Conservation (phyloP, 30 jellyfish, hydroid and myxozoan genomes). For the Hydractinia echinata region DNA sequence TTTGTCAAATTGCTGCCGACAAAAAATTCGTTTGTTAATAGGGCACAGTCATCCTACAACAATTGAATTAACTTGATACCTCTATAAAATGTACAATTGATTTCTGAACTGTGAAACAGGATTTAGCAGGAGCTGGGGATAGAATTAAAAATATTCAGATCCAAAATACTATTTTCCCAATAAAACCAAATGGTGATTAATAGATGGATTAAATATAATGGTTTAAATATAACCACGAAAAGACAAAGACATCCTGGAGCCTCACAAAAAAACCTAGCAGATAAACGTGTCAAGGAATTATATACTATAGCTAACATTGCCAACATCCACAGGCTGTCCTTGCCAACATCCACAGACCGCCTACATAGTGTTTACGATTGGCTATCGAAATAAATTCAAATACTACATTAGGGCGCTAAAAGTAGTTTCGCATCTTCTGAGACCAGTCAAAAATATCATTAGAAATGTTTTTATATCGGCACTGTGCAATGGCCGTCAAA, state of each 20-base stretch:
- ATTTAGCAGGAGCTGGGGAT: slow-evolving; percentile 2
- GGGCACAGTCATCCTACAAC: background rate
- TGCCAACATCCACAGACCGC: too few species aligned
- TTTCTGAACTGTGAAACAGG: background rate
- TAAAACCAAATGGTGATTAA: background rate
- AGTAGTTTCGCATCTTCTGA: background rate
- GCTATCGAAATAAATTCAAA: background rate
- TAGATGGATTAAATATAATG: background rate
- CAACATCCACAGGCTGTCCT: too few species aligned
- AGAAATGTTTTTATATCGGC: background rate
- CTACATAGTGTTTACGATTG: too few species aligned
- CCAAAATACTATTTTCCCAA: background rate
- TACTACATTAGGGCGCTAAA: background rate
- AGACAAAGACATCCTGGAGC: slow-evolving; percentile 2
- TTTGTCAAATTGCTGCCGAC: slow-evolving; percentile 9
- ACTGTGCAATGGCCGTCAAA: slow-evolving; percentile 5
- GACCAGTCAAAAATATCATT: slow-evolving; percentile 4
- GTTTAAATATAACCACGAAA: background rate
- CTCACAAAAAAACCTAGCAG: too few species aligned
- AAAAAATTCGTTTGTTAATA: background rate
- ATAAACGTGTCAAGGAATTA: background rate
- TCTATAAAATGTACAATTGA: background rate
- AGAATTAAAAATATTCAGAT: background rate
- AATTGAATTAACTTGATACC: background rate
- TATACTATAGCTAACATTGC: background rate